These are phyloP conservation scores for Desoria tigrina DNA, from an alignment of 2,888 invertebrate genomes.

Conservation along the genomic window DNA sequence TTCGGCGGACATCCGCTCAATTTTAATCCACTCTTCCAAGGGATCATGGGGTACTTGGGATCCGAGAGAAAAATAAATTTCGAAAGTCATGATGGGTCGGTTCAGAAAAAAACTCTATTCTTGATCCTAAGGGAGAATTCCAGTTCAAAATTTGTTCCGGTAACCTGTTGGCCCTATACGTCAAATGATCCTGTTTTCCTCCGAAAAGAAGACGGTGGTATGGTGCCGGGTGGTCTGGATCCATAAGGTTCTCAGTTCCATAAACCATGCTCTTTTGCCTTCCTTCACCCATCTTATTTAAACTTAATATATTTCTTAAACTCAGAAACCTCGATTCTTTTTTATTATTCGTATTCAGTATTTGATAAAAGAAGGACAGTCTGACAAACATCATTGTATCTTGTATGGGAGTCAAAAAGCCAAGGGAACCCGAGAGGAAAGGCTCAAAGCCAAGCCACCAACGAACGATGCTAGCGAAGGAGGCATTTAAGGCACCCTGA, in stretches of 20 bases:
- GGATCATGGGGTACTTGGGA: no score
- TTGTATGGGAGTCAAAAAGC: not conserved
- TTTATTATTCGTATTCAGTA: no score
- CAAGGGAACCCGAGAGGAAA: not conserved
- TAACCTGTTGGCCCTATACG: conserved; percentile 41
- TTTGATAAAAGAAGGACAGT: no score
- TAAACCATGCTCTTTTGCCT: not conserved
- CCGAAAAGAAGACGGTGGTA: not conserved
- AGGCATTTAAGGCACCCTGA: not conserved
- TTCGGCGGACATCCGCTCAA: no score
- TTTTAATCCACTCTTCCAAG: no score
- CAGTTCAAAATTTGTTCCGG: conserved; percentile 41
- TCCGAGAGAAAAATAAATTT: not conserved
- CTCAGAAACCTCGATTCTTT: no score
- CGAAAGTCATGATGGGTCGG: conserved; percentile 1
- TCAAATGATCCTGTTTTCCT: conserved; percentile 12
- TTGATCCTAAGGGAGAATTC: conserved; percentile 18
- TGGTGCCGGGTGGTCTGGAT: conserved; percentile 29
- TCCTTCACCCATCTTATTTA: not conserved
- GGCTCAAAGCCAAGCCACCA: conserved; percentile 3
- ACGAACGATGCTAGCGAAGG: no score
- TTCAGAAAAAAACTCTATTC: not conserved
- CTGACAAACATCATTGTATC: not conserved
- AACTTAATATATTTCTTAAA: not conserved
- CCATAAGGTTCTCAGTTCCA: not conserved